These are phyloP conservation scores for Archaeoteleia sp. DNA, from an alignment of 2,888 invertebrate genomes.

Conservation along the genomic window DNA sequence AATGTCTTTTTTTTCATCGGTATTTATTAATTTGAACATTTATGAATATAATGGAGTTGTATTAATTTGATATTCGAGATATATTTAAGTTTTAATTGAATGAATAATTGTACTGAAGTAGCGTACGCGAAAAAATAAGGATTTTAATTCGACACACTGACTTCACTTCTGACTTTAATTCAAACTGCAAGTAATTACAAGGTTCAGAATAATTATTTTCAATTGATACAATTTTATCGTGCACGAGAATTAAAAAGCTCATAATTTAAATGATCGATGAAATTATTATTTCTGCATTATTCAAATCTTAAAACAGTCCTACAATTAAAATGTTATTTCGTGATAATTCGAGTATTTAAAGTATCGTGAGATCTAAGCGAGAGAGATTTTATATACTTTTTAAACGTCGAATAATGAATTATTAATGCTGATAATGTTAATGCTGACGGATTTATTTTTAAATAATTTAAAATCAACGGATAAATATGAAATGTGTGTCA, in stretches of 20 bases:
- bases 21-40: no score
- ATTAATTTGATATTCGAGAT: no score
- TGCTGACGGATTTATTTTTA: no score
- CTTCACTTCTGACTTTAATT: constrained; percentile 13
- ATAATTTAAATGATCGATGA: constrained; percentile 9
- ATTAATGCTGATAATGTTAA: no score
- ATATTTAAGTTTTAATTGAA: no score
- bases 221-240: constrained; percentile 26
- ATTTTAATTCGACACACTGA: neutral
- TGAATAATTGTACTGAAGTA: neutral
- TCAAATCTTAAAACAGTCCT: constrained; percentile 34
- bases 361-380: no score
- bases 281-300: constrained; percentile 34
- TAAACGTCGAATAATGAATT: no score
- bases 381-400: no score
- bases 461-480: no score
- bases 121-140: constrained; percentile 25
- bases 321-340: constrained; percentile 36
- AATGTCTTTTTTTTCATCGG: no score
- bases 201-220: constrained; percentile 27
- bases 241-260: constrained; percentile 5
- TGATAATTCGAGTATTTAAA: constrained; percentile 38
- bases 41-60: no score
- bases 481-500: no score
- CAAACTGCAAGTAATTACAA: neutral